Base-by-base conservation (phyloP, 2,113 vertebrate species). In the Catharus minimus region DNA sequence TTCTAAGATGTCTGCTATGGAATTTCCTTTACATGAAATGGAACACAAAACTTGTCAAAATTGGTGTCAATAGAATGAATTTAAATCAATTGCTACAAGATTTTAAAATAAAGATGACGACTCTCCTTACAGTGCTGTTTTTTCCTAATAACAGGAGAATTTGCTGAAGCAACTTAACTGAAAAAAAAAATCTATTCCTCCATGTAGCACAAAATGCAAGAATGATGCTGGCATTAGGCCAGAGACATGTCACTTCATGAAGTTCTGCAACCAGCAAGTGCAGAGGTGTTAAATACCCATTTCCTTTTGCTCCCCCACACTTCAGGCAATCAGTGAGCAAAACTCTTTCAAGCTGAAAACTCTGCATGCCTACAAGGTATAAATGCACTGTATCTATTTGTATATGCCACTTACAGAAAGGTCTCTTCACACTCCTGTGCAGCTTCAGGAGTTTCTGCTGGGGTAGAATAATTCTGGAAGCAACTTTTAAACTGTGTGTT, bases 81-180 rank as follows among this genome's bases (percentile, higher is more conserved):
- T 80, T 33, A 86, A 93, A 90, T 81, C 14, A 82, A 61, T 77
- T 94, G 57, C 76, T 52, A 44, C 13, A 66, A 62, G n/a, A 52
- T 60, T 88, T 82, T 86, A 64, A 95, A 95, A 95, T 90, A 88
- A 95, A 95, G 36, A 61, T 50, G 53, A 86, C 41, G 72, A 47
- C 65, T 83, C 52, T 88, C 86, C 47, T 79, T 68, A 75, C 53
- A 75, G 32, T 72, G 49, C 32, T 32, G 20, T 9, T 39, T 92
- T 94, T 86, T 94, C 49, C 83, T 87, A 83, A 5, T 65, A 94
- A 66, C 49, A 90, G 79, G 57, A 90, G 30, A 71, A 78, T 11
- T 90, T 88, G 14, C 18, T 90, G 43, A 92, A 89, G 38, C 26
- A 74, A 64, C 32, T 67, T 66, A 33, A 52, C 11, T 49, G 8